Evolutionary conservation across 2,113 vertebrate genomes (phyloP), one percentile per base, ranked within the genome.

Genomic region (Capreolus pygargus): DNA sequence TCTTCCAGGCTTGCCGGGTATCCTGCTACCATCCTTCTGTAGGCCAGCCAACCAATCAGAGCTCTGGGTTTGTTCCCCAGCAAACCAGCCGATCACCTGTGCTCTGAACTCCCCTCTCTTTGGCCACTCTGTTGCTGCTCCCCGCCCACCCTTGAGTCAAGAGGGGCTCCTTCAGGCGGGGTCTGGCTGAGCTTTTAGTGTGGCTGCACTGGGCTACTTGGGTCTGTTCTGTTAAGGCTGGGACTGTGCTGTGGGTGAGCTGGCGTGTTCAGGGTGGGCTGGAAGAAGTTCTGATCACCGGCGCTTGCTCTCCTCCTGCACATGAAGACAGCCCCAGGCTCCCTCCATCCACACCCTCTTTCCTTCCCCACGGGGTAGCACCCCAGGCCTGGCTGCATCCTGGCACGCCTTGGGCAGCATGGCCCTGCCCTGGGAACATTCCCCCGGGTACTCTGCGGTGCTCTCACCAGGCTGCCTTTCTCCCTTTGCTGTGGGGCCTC

Each of bases 391-490:
- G 82, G 36, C 70, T 95, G 61, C 82, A 58, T 90, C 87, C 86
- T 61, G 86, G 94, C 97, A 97, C 1, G 13, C 96, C 95, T 52
- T 90, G 87, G 95, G 84, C 96, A 81, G 52, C 52, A 1, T 45
- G 84, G 95, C 94, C 47, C 0, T 5, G 76, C 84, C 85, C 94
- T 30, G 2, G 27, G 76, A 89, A 67, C 76, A 74, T 94, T 84
- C 54, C 88, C 52, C 5, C 0, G 0, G 3, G 85, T 43, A 83
- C 81, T 82, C 67, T 0, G 0, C 50, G 58, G n/a, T 43, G 91
- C 78, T 82, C 82, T 78, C 84, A 85, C 57, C 45, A 45, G 27
- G 76, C 93, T 0, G n/a, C 28, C 67, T 95, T 70, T 90, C 94
- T 91, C 97, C 94, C 74, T 30, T 39, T 61, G 82, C 93, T 89